Evolutionary conservation across 2,113 vertebrate genomes (phyloP), one percentile per base, ranked within the genome.

Genomic region (Albula glossodonta): DNA sequence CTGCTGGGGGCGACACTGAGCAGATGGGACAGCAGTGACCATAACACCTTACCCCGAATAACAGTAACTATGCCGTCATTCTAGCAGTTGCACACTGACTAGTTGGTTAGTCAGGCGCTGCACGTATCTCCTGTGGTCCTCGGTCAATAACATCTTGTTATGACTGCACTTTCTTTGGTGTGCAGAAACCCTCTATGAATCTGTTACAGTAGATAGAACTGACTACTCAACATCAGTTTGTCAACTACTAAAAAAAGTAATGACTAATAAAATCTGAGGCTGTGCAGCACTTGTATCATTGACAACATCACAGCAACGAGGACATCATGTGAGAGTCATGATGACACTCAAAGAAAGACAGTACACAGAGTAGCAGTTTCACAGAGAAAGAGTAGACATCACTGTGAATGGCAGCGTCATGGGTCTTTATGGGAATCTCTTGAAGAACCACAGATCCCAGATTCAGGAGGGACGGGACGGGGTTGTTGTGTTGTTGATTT

Each of bases 401-500:
- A 22, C 15, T 66, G 22, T 66, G 60, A 9, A 22, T 66, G 17
- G 22, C 22, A 19, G 60, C 19, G 60, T 66, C 60, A 66, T 66
- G 22, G 60, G 31, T 41, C 60, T 22, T 19, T 22, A 66, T 19
- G 60, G 56, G 15, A 66, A 22, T 66, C 57, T 83, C 8, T 56
- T 49, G 1, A 41, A 50, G 49, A 50, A 50, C 31, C 10, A 41
- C 31, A 49, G 74, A 51, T 86, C 19, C 60, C 17, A 66, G 60
- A 66, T 7, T 66, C 31, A 41, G 60, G 56, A 60, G 11, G 56
- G 31, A 41, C 31, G 31, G 31, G 31, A 41, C 17, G 10, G 17
- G 56, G 11, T 22, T 22, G 19, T 85, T 85, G 70, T 80, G 85
- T 9, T 80, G 86, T 88, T 85, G 70, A 19, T 66, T 15, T 66